Evolutionary conservation across 2,113 vertebrate species (phyloP), one percentile per base, ranked within the genome.

Genomic region (Cebidichthys violaceus): DNA sequence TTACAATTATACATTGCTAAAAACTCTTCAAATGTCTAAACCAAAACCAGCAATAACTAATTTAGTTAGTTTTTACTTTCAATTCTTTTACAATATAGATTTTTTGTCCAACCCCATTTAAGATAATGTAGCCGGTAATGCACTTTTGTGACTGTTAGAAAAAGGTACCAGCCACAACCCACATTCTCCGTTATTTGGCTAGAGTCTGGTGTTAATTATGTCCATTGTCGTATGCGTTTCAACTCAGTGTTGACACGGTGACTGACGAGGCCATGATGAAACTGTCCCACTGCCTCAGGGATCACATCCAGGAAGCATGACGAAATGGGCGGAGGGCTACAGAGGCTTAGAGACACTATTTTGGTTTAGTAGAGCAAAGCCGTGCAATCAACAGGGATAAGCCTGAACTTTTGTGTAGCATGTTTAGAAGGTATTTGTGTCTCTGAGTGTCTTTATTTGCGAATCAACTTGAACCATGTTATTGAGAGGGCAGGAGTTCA

Each of bases 221-320:
- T 65, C 9, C 50, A 60, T 68, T 55, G 70, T 71, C 57, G 22
- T 41, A 10, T 69, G 22, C 50, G 22, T 65, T 24, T 29, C 22
- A 33, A 57, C 64, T 64, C n/a, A 70, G 27, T 70, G 75, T 72
- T 82, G 73, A 86, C 45, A 70, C 9, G 11, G 13, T 64, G 75
- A 84, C 61, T 35, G 83, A 60, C 4, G 55, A 75, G 79, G 39
- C 45, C 67, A 24, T 72, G 76, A 64, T 70, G 66, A 84, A 82
- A 86, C 47, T 62, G 72, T 72, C 78, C 75, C 39, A 2, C 22
- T 66, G 62, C 70, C 70, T 77, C 18, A 4, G 65, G 69, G 82
- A 82, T 85, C 75, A 45, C 66, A 70, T 85, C 54, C 83, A 90
- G 81, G 84, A 91, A 88, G 85, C 75, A 52, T 75, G 81, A 80